phyloP scores from a whole-genome alignment of 2,888 invertebrate genomes.

The Lasioglossum zephyrum region DNA sequence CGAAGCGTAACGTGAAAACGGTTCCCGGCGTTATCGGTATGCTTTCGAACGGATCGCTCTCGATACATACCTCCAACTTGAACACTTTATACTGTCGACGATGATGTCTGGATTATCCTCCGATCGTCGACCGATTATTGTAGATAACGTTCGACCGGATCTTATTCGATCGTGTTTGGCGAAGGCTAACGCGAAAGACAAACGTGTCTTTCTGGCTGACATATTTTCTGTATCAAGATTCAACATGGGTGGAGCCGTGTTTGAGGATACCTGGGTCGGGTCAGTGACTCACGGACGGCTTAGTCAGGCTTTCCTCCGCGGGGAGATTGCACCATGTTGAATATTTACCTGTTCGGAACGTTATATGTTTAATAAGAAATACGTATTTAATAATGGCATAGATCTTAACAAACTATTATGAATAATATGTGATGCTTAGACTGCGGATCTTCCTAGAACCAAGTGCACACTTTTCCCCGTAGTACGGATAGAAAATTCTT shows the following conservation, averaged over 20 bases:
- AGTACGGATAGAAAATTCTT: too few relatives aligned
- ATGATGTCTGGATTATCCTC: neutral
- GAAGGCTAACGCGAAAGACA: neutral
- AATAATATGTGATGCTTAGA: too few relatives aligned
- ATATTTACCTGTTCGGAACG: neutral
- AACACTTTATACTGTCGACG: neutral
- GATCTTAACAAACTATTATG: too few relatives aligned
- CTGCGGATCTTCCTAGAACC: too few relatives aligned
- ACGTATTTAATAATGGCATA: too few relatives aligned
- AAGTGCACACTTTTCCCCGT: too few relatives aligned
- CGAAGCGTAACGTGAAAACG: neutral
- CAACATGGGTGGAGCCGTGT: slow-evolving; percentile 11
- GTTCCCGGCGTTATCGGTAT: neutral
- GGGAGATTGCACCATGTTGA: too few relatives aligned
- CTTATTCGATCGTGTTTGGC: slow-evolving; percentile 9
- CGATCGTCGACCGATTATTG: slow-evolving; percentile 6
- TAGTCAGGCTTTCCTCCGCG: neutral
- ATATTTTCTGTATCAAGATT: neutral
- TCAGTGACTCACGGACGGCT: neutral
- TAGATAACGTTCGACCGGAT: neutral
- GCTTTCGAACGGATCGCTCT: neutral
- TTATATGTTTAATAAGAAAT: too few relatives aligned
- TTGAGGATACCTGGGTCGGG: neutral
- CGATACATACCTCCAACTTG: neutral
- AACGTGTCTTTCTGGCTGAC: slow-evolving; percentile 10